These are phyloP conservation scores for Axis porcinus DNA, from an alignment of 2,113 vertebrate species.

Conservation along the genomic window DNA sequence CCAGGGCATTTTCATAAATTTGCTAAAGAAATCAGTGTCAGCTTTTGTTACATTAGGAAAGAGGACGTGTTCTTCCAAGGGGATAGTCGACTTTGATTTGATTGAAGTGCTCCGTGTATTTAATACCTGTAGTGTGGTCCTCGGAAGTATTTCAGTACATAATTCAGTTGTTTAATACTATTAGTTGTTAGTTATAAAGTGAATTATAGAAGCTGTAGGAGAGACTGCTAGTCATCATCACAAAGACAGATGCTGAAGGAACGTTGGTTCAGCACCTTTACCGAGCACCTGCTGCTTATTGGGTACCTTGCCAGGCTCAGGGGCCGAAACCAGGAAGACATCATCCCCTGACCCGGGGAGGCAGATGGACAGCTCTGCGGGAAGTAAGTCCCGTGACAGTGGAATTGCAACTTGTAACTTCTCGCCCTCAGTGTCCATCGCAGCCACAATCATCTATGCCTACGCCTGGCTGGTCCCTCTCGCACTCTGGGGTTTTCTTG, in stretches of 20 bases:
- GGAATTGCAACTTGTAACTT: neutral
- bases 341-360: neutral
- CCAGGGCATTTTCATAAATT: conserved; percentile 50
- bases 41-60: neutral
- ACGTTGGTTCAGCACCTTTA: neutral
- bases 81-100: conserved; percentile 11
- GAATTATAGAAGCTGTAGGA: neutral
- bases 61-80: conserved; percentile 26
- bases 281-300: neutral
- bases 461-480: conserved; percentile 96
- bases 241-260: neutral
- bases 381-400: too few relatives aligned
- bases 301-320: neutral
- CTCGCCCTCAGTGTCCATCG: conserved; percentile 89
- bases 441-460: conserved; percentile 92
- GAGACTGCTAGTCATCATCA: neutral
- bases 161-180: neutral
- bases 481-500: conserved; percentile 92
- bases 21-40: conserved; percentile 38
- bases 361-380: neutral
- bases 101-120: neutral
- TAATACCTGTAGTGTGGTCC: neutral
- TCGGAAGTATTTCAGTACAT: conserved; percentile 5
- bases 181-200: neutral
- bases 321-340: neutral